Evolutionary conservation across 2,113 vertebrate genomes (phyloP).

Genomic region (Lycocorax pyrrhopterus): DNA sequence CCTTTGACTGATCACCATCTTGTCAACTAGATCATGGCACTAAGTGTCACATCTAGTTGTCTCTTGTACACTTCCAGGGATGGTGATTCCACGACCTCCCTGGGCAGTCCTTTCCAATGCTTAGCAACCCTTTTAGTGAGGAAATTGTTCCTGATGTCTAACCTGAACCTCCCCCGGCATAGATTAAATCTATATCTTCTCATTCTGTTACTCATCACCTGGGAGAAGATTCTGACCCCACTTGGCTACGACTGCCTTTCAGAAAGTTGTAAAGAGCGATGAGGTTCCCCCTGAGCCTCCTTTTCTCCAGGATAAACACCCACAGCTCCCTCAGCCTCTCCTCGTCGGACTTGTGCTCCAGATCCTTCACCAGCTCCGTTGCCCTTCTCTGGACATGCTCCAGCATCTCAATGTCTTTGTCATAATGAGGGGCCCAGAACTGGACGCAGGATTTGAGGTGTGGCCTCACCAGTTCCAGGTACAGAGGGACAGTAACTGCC

Average conservation of each 20-base stretch:
- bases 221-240: neutral
- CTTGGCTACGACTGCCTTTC: neutral
- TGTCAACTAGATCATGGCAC: neutral
- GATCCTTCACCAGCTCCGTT: neutral
- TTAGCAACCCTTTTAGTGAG: neutral
- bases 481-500: neutral
- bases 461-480: neutral
- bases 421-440: neutral
- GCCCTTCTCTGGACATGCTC: neutral
- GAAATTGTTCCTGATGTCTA: neutral
- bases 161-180: neutral
- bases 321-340: neutral
- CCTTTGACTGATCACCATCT: neutral
- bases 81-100: neutral
- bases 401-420: neutral
- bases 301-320: neutral
- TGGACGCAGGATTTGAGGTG: neutral
- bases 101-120: neutral
- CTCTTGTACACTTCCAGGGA: fast-evolving
- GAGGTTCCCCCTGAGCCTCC: neutral
- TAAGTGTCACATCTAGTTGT: neutral
- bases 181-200: neutral
- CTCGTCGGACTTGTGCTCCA: neutral
- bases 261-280: fast-evolving
- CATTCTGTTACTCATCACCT: fast-evolving